phyloP scores from a whole-genome alignment of 2,888 invertebrate genomes.

The Clunio marinus region DNA sequence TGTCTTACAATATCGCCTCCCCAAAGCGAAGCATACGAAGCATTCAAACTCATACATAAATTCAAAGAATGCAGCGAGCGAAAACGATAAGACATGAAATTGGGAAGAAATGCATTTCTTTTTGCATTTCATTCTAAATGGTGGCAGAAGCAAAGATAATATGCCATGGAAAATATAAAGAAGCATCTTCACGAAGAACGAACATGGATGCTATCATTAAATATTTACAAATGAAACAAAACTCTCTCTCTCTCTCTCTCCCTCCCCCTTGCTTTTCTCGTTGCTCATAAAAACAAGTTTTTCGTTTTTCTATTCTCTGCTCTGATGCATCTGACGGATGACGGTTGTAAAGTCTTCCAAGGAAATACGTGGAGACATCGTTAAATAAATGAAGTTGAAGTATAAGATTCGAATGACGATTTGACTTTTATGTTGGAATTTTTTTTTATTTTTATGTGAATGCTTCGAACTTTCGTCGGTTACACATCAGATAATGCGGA shows the following conservation, averaged over 20 bases:
- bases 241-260: background rate
- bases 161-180: too few relatives aligned
- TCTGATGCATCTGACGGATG: background rate
- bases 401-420: too few relatives aligned
- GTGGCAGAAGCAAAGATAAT: background rate
- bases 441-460: too few relatives aligned
- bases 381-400: too few relatives aligned
- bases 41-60: background rate
- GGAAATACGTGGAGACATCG: too few relatives aligned
- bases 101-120: conserved; percentile 2
- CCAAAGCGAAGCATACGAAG: too few relatives aligned
- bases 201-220: conserved; percentile 19
- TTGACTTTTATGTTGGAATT: too few relatives aligned
- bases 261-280: too few relatives aligned
- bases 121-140: background rate
- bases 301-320: too few relatives aligned
- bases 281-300: background rate
- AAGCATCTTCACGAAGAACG: background rate
- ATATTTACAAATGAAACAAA: conserved; percentile 25
- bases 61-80: background rate
- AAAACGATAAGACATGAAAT: conserved; percentile 25
- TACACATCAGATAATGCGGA: too few relatives aligned
- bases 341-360: too few relatives aligned
- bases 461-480: too few relatives aligned
- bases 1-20: conserved; percentile 7